Base-by-base conservation (phyloP, 2,888 invertebrate species). In the Eupithecia pulchellata region DNA sequence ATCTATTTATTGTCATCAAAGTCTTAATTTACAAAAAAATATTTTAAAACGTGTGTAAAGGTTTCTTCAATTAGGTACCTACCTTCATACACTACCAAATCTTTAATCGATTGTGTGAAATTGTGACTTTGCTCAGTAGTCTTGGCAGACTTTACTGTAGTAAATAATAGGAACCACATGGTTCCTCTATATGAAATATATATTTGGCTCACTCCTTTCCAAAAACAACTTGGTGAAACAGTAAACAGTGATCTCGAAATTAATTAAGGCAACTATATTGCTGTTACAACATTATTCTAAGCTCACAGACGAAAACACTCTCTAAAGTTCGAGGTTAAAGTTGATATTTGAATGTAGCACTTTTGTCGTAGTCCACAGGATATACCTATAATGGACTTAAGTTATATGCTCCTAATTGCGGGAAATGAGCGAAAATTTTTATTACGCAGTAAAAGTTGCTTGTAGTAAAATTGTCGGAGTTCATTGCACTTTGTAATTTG, bases 401-500 rank as follows among this genome's bases (percentile, higher is more conserved):
- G 78, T 80, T 75, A 79, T 81, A 78, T 81, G 76, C 81, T 77
- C 83, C 86, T 89, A 90, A 90, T 89, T 89, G 89, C 82, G 80
- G 86, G 86, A 89, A 91, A 89, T 88, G 86, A 87, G 86, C 86
- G 87, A 89, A 90, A 87, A 82, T 87, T 91, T 91, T 91, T 91
- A 92, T 90, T 78, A 85, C 78, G 82, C 83, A 79, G 85, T 92
- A 91, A 91, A 91, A 88, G 81, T 81, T 78, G 81, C 83, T 85
- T 83, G 89, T 86, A 88, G 89, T 91, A 90, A 92, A 89, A 86
- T 84, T 80, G 81, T 78, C 77, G 65, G 83, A 84, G 90, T 88
- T 91, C 90, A 84, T 84, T 86, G 89, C 83, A 83, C 89, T 83
- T 81, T 72, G 84, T 86, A 86, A 88, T 87, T 87, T 86, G 82